Base-by-base conservation (phyloP, 2,797 vertebrate species). In the Hyperoplus lanceolatus region DNA sequence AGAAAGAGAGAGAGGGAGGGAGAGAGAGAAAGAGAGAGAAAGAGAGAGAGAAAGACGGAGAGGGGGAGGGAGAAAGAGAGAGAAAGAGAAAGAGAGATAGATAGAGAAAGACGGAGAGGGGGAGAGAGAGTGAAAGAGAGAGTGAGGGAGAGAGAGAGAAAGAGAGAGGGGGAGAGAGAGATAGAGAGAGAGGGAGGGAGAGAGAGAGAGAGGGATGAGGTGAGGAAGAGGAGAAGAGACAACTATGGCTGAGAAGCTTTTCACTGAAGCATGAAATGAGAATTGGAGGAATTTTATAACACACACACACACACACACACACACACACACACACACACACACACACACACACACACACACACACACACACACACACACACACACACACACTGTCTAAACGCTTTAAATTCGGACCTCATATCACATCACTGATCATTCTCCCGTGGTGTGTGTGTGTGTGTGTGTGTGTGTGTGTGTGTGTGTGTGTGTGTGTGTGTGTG, bases 221-320 rank as follows among this genome's bases (percentile, higher is more conserved):
- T 21, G 61, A 62, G 38, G 64, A 51, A 5, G 45, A 77, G 50
- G 67, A 70, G 59, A 1, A 55, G 58, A 72, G 73, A 73, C 46
- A 57, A 63, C 38, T 29, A 18, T 0, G 60, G 62, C 4, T 39
- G 59, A 65, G 55, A 64, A 71, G 70, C 57, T 73, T 72, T 58
- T 81, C 79, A 72, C 59, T 57, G 75, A 80, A 86, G 81, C 84
- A 62, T 90, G 86, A 90, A 86, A 87, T 84, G 73, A 83, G 79
- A 84, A 70, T 11, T 75, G 66, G 63, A 77, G 43, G 58, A n/a
- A n/a, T n/a, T n/a, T n/a, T n/a, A n/a, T n/a, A 65, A 36, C 53
- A 73, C 15, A 64, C 16, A 68, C 41, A 64, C 50, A 67, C 59
- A 58, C 10, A 43, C 46, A 51, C 70, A 46, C 42, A 50, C 9